A percentile compares a stretch with the other conserved stretches of the same genome.
Evolutionary conservation across 2,797 vertebrate species (phyloP).

Genomic region (Emys orbicularis): DNA sequence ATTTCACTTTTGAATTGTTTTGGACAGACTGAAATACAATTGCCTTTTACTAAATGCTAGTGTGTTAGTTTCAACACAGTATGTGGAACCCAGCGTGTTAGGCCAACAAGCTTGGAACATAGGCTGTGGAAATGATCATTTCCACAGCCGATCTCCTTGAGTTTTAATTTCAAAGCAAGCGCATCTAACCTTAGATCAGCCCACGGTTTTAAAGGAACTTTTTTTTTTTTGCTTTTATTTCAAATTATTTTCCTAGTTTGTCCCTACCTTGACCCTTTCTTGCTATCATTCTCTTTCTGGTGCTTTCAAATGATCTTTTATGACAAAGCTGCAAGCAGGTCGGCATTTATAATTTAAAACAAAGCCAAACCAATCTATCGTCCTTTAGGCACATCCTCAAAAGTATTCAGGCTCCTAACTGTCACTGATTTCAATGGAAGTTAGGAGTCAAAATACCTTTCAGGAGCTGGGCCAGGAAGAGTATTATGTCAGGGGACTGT

Average conservation of each 20-base stretch:
- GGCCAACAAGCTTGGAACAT: neutral
- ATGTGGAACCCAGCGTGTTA: neutral
- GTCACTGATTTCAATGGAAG: no score
- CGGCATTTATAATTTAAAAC: neutral
- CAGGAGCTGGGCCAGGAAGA: no score
- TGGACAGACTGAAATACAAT: rapidly evolving
- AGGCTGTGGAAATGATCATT: rapidly evolving
- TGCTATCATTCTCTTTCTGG: neutral
- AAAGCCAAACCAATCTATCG: rapidly evolving
- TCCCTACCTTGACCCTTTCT: neutral
- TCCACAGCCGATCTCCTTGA: neutral
- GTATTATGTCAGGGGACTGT: no score
- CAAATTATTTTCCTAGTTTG: rapidly evolving
- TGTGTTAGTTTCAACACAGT: neutral
- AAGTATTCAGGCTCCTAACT: no score
- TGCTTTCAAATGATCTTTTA: rapidly evolving
- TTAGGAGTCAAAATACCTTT: no score
- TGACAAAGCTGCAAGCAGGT: no score
- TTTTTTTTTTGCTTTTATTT: neutral
- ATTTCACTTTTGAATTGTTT: neutral
- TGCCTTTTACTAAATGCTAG: neutral
- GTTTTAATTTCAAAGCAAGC: neutral
- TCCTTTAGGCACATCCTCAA: neutral
- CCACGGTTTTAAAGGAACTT: neutral
- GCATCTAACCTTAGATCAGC: neutral